phyloP scores from a whole-genome alignment of 2,113 vertebrate species.

The Myrmophylax atrothorax region DNA sequence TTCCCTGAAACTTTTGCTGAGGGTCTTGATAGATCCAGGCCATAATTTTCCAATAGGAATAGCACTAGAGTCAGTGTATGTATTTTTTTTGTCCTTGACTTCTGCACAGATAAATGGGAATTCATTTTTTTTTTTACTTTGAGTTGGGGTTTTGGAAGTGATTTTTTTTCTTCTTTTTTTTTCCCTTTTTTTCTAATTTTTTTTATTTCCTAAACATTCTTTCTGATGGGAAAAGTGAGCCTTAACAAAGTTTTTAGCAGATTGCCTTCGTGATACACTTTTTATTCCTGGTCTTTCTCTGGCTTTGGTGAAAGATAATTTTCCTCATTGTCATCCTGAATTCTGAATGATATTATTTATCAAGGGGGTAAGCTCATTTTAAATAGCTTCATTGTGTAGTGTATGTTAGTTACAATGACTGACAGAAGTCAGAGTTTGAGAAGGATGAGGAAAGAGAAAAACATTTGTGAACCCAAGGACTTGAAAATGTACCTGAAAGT shows the following conservation, averaged over 20 bases:
- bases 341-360: neutral
- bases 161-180: neutral
- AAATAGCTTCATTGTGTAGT: neutral
- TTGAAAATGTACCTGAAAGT: neutral
- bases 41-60: neutral
- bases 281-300: neutral
- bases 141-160: fast-evolving
- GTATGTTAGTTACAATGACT: neutral
- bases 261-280: neutral
- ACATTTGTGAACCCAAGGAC: neutral
- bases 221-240: neutral
- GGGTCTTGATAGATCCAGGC: neutral
- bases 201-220: neutral
- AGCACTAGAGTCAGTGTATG: neutral
- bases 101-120: neutral
- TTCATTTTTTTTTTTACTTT: neutral
- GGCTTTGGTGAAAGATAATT: neutral
- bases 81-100: neutral
- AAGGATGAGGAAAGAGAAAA: neutral
- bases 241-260: neutral
- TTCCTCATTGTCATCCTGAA: neutral
- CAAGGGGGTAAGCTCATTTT: neutral
- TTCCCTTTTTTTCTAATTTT: fast-evolving
- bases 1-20: neutral
- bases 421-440: neutral